Evolutionary conservation across 2,797 vertebrate genomes (phyloP).

Genomic region (Acropternis orthonyx): DNA sequence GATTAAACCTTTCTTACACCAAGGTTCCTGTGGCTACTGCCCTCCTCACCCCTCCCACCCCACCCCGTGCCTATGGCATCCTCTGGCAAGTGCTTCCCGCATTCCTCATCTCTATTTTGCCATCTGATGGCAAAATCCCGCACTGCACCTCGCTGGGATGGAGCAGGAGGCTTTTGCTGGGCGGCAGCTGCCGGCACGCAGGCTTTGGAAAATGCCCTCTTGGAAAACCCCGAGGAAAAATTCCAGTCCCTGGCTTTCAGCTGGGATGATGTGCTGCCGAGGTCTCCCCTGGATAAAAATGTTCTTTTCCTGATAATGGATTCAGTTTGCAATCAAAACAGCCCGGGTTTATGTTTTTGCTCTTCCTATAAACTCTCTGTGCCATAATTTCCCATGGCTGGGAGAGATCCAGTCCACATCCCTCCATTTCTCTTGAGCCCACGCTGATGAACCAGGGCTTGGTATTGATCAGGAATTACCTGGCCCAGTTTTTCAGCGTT

Average conservation of each 20-base stretch:
- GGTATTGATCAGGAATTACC: not conserved
- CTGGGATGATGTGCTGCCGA: not conserved
- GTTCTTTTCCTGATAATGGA: fast-evolving
- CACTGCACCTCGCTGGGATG: not conserved
- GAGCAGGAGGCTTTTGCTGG: not conserved
- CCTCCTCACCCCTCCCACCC: not conserved
- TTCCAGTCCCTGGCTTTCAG: not conserved
- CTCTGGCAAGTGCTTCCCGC: not conserved
- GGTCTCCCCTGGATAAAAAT: not conserved
- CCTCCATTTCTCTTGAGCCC: not conserved
- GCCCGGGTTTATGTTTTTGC: not conserved
- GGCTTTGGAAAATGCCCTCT: not conserved
- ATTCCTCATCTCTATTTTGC: not conserved
- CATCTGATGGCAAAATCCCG: not conserved
- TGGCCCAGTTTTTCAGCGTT: not conserved
- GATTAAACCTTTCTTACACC: not conserved
- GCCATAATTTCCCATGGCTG: not conserved
- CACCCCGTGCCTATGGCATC: not conserved
- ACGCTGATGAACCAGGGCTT: not conserved
- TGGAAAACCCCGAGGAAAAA: not conserved
- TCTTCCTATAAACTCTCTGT: not conserved
- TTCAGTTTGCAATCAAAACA: not conserved
- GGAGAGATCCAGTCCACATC: not conserved
- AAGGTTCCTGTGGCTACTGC: not conserved
- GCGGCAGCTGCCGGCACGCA: fast-evolving